A percentile compares a stretch with the other conserved stretches of the same genome.
Conservation (phyloP, 2,797 vertebrate species). For the Nyctibius grandis region DNA sequence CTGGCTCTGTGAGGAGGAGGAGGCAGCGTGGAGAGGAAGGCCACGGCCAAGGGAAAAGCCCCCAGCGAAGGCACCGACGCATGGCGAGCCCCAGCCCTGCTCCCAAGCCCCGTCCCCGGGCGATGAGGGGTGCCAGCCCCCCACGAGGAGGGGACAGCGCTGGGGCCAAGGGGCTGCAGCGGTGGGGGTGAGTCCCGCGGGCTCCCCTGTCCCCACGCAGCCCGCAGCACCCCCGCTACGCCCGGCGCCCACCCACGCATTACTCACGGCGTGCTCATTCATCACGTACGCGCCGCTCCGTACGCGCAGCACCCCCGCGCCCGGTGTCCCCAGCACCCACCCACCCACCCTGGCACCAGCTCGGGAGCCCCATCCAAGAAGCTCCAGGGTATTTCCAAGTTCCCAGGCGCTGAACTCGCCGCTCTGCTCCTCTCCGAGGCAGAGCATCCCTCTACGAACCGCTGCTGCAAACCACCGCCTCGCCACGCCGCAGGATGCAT, state of each 20-base stretch:
- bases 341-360: not conserved
- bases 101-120: fast-evolving
- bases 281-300: not conserved
- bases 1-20: not conserved
- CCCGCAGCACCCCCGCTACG: not conserved
- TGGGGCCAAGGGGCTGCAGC: not conserved
- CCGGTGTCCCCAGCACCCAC: not conserved
- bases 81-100: not conserved
- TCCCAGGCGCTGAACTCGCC: not conserved
- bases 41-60: not conserved
- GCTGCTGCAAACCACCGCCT: conserved; percentile 14
- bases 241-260: conserved; percentile 6
- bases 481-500: not conserved
- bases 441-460: not conserved
- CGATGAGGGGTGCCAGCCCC: not conserved
- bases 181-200: not conserved
- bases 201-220: not conserved
- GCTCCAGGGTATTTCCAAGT: not conserved
- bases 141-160: fast-evolving
- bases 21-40: not conserved
- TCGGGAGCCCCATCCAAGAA: not conserved
- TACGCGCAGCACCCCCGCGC: not conserved
- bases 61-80: fast-evolving
- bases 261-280: conserved; percentile 37
- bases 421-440: not conserved